phyloP scores from a whole-genome alignment of 2,113 vertebrate genomes.

The Xyliphius kryptos region DNA sequence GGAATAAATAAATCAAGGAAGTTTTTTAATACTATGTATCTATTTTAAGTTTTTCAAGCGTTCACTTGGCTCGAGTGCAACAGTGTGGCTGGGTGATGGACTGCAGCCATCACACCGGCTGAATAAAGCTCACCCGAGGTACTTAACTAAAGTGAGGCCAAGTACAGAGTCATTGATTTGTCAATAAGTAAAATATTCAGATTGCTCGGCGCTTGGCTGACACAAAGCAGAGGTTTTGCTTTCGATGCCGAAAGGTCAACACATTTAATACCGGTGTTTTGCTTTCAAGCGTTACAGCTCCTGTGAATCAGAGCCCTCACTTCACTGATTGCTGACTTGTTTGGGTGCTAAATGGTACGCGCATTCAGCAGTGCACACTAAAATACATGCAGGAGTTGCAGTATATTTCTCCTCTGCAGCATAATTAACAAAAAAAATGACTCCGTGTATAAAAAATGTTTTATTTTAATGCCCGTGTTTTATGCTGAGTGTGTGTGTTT shows the following conservation, averaged over 20 bases:
- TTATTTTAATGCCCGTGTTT: too few species aligned
- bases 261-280: background rate
- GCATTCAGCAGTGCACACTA: too few species aligned
- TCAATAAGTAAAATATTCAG: conserved; percentile 23
- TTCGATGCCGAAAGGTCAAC: background rate
- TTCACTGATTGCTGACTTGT: too few species aligned
- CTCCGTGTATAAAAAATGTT: too few species aligned
- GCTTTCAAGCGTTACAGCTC: too few species aligned
- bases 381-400: too few species aligned
- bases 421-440: too few species aligned
- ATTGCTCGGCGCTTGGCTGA: background rate
- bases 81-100: conserved; percentile 11
- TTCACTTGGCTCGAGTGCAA: conserved; percentile 15
- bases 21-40: background rate
- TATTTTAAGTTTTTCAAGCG: background rate
- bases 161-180: conserved; percentile 15
- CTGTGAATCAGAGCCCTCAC: too few species aligned
- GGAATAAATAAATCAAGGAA: too few species aligned
- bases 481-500: too few species aligned
- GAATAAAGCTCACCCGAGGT: conserved; percentile 4
- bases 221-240: background rate
- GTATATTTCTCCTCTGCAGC: too few species aligned
- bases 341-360: too few species aligned
- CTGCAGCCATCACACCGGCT: conserved; percentile 6
- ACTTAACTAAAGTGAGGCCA: conserved; percentile 31